These are phyloP conservation scores for Fragum fragum DNA, from an alignment of 2,888 invertebrate species.

Conservation along the genomic window DNA sequence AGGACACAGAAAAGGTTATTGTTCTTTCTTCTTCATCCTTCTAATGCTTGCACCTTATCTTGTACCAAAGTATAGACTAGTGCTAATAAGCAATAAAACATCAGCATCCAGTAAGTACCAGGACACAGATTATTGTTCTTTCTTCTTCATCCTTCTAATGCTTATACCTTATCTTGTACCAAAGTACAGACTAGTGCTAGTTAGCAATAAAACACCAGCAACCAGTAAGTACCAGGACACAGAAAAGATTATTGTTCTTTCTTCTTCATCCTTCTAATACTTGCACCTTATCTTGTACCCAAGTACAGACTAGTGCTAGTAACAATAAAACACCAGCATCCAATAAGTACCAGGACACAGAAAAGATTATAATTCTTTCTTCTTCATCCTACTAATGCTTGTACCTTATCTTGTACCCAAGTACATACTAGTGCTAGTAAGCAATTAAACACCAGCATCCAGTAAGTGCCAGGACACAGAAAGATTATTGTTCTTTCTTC, in stretches of 20 bases:
- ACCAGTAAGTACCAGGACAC: conserved; percentile 4
- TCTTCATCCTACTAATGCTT: background rate
- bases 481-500: background rate
- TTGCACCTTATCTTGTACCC: background rate
- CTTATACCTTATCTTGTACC: background rate
- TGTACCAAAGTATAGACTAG: no score
- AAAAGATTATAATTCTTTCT: background rate
- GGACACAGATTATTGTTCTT: no score
- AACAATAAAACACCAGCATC: conserved; percentile 3
- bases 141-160: background rate
- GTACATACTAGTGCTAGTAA: conserved; percentile 18
- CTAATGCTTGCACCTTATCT: no score
- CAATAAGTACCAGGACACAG: conserved; percentile 12
- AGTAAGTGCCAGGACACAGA: background rate
- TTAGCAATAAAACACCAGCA: background rate
- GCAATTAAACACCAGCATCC: background rate
- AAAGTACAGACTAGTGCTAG: conserved; percentile 14
- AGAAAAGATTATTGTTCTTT: background rate
- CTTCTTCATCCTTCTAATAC: background rate
- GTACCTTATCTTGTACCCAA: background rate
- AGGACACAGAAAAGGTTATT: no score
- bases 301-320: conserved; percentile 9
- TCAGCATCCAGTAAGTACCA: no score
- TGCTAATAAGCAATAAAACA: no score
- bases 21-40: no score